phyloP scores from a whole-genome alignment of 2,113 vertebrate species.

The Caloenas nicobarica region DNA sequence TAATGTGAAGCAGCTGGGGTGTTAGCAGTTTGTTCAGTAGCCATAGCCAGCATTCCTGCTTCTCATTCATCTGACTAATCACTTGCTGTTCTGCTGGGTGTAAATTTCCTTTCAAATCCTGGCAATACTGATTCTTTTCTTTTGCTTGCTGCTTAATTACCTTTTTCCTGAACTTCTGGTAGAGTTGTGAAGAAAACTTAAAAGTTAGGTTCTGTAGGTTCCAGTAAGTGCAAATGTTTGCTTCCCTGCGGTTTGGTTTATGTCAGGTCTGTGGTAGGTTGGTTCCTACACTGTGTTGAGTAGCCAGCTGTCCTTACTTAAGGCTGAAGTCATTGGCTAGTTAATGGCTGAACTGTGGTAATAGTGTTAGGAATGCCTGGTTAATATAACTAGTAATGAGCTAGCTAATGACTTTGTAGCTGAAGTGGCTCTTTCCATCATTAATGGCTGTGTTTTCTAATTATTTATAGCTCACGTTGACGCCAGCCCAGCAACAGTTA shows the following conservation, averaged over 20 bases:
- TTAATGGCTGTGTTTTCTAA: slow-evolving; percentile 51
- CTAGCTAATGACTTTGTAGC: slow-evolving; percentile 54
- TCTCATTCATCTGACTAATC: slow-evolving; percentile 71
- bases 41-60: slow-evolving; percentile 60
- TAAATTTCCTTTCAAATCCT: slow-evolving; percentile 70
- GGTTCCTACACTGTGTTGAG: background rate
- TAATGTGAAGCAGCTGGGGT: slow-evolving; percentile 72
- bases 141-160: slow-evolving; percentile 64
- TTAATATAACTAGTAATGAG: slow-evolving; percentile 21
- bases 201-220: background rate
- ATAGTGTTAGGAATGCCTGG: background rate
- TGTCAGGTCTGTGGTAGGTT: background rate
- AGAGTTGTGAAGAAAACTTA: background rate
- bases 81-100: slow-evolving; percentile 65
- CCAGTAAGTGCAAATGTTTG: background rate
- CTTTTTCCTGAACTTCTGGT: slow-evolving; percentile 29
- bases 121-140: slow-evolving; percentile 40
- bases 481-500: slow-evolving; percentile 95
- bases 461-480: slow-evolving; percentile 89
- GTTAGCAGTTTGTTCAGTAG: slow-evolving; percentile 72
- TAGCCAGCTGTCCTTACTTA: background rate
- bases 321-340: background rate
- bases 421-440: slow-evolving; percentile 18
- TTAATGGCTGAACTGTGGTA: background rate
- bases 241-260: background rate